Base-by-base conservation (phyloP, 2,797 vertebrate species). In the Apogon hyalosoma region DNA sequence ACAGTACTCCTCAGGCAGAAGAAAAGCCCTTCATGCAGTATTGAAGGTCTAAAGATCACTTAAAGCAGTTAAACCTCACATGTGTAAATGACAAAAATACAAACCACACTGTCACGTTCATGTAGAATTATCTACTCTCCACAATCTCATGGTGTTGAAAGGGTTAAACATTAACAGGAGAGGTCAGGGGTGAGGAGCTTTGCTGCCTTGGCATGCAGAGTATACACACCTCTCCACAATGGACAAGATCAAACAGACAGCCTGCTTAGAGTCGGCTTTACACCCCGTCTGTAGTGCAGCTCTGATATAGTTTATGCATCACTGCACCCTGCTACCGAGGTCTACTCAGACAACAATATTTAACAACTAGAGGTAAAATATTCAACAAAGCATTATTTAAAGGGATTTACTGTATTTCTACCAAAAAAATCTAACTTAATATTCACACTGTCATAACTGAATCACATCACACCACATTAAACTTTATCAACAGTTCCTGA, bases 111-210 rank as follows among this genome's bases (percentile, higher is more conserved):
- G 19, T 11, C 13, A 40, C 18, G 41, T 31, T 24, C 7, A 28
- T 51, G 50, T 11, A n/a, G 11, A 28, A 38, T 38, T 24, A 3
- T 7, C 33, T 56, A 14, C 50, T 33, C 33, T 40, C n/a, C 15
- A 57, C 15, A 33, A 1, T 16, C 45, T 15, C 49, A 36, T 48
- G 49, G 66, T 46, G 46, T 21, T 50, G 39, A 21, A 72, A 10
- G 64, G 61, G 73, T 85, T 88, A 82, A 78, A 68, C 65, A 83
- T 90, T 86, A 88, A 87, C 81, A 46, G 49, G 31, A 43, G 40
- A 54, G 84, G 85, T 88, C 76, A 74, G 31, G 56, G 85, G 85
- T 85, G 40, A 12, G 61, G 42, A 72, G 69, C 38, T 75, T 70
- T 65, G 75, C 58, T 63, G 82, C 63, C 46, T 63, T 14, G 64